A percentile compares a stretch with the other conserved stretches of the same genome.
phyloP scores from a whole-genome alignment of 2,888 invertebrate genomes.

The Oegoconia quadripuncta region DNA sequence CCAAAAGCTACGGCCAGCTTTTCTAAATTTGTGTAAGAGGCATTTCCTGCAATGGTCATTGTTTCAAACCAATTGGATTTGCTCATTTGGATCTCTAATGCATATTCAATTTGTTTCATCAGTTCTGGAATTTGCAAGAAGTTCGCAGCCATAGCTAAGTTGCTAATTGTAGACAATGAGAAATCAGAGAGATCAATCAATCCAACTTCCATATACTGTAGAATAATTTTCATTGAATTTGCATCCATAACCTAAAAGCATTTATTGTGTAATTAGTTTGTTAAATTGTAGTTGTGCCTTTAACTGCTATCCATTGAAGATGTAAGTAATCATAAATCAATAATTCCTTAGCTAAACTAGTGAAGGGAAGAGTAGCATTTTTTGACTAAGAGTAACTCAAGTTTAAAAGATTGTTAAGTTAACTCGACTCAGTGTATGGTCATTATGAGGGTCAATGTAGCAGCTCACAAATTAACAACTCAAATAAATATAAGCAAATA shows the following conservation, averaged over 20 bases:
- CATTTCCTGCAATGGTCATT: conserved; percentile 51
- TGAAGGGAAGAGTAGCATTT: too few species aligned
- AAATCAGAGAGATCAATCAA: conserved; percentile 53
- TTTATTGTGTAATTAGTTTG: too few species aligned
- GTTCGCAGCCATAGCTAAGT: conserved; percentile 55
- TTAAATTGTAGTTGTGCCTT: too few species aligned
- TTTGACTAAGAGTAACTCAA: too few species aligned
- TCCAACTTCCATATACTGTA: conserved; percentile 56
- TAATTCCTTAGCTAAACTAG: too few species aligned
- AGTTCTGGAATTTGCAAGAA: conserved; percentile 64
- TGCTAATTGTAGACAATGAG: conserved; percentile 37
- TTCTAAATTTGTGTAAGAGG: conserved; percentile 43
- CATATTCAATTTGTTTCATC: conserved; percentile 56
- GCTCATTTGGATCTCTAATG: conserved; percentile 44
- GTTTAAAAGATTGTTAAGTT: too few species aligned
- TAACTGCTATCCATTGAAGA: too few species aligned
- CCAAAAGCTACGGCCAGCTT: conserved; percentile 46
- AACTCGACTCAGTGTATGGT: too few species aligned
- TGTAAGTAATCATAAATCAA: too few species aligned
- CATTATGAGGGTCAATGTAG: too few species aligned
- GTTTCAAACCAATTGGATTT: conserved; percentile 52
- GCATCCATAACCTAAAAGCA: conserved; percentile 61
- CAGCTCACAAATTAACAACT: too few species aligned
- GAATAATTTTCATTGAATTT: conserved; percentile 51
- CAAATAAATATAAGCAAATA: too few species aligned